These are phyloP conservation scores for Dolichallabes microphthalmus DNA, from an alignment of 2,113 vertebrate genomes.

Conservation along the genomic window DNA sequence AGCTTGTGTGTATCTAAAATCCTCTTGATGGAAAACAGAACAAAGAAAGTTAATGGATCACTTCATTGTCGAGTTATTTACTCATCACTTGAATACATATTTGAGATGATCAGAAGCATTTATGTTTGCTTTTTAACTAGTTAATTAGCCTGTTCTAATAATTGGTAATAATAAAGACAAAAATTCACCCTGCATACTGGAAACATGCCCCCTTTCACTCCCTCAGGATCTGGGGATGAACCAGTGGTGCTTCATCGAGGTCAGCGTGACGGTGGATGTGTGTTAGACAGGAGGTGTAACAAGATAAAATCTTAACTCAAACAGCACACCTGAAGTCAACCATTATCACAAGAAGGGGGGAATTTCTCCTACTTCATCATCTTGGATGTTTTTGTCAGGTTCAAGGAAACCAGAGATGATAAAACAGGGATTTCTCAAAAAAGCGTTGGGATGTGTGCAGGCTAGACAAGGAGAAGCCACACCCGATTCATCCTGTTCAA, in stretches of 20 bases:
- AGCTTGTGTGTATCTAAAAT: too few species aligned
- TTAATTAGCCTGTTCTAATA: background rate
- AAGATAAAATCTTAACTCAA: too few species aligned
- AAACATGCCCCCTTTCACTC: background rate
- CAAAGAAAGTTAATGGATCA: background rate
- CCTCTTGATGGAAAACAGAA: background rate
- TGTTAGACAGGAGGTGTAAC: background rate
- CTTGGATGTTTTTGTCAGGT: background rate
- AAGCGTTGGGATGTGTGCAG: too few species aligned
- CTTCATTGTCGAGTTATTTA: background rate
- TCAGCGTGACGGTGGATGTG: background rate
- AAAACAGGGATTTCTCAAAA: background rate
- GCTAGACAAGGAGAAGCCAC: too few species aligned
- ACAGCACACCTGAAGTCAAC: background rate
- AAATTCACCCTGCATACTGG: background rate
- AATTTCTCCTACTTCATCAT: background rate
- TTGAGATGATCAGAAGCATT: background rate
- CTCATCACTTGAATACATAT: background rate
- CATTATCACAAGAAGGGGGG: background rate
- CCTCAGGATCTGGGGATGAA: background rate
- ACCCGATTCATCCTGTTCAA: too few species aligned
- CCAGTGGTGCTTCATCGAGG: background rate
- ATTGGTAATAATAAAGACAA: background rate
- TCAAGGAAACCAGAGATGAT: background rate
- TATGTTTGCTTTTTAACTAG: background rate